Evolutionary conservation across 2,113 vertebrate genomes (phyloP).

Genomic region (Rhinolophus ferrumequinum): DNA sequence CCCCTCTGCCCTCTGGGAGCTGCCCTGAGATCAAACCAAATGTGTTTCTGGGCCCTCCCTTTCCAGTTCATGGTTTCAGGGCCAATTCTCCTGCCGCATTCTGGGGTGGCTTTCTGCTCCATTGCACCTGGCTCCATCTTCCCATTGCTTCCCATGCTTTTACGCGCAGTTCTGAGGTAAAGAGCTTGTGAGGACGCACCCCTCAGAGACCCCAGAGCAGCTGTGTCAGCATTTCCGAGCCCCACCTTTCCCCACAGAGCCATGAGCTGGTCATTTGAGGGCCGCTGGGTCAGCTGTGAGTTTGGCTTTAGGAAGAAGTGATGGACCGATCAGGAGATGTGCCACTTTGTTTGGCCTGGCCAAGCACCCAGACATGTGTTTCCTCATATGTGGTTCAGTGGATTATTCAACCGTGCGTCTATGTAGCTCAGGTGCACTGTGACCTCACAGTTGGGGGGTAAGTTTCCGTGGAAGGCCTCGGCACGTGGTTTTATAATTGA

Average conservation of each 20-base stretch:
- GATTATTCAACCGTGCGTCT: neutral
- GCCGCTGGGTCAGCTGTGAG: neutral
- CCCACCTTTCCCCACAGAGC: neutral
- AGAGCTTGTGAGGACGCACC: neutral
- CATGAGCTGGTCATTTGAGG: neutral
- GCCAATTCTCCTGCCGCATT: constrained; percentile 43
- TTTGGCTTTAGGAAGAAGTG: neutral
- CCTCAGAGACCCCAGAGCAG: neutral
- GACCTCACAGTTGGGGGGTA: too few relatives aligned
- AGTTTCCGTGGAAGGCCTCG: neutral
- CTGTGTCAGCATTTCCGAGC: neutral
- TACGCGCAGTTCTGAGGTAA: neutral
- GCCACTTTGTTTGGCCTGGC: neutral
- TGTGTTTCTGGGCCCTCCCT: neutral
- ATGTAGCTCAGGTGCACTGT: neutral
- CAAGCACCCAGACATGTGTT: neutral
- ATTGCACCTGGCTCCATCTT: neutral
- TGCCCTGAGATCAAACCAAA: neutral
- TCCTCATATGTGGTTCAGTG: neutral
- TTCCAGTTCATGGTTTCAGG: neutral
- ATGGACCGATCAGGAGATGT: neutral
- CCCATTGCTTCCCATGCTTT: constrained; percentile 56
- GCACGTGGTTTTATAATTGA: neutral
- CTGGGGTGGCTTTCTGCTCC: neutral
- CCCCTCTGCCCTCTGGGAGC: neutral